A percentile compares a stretch with the other conserved stretches of the same genome.
Evolutionary conservation across 2,113 vertebrate genomes (phyloP).

Genomic region (Melanostigma gelatinosum): DNA sequence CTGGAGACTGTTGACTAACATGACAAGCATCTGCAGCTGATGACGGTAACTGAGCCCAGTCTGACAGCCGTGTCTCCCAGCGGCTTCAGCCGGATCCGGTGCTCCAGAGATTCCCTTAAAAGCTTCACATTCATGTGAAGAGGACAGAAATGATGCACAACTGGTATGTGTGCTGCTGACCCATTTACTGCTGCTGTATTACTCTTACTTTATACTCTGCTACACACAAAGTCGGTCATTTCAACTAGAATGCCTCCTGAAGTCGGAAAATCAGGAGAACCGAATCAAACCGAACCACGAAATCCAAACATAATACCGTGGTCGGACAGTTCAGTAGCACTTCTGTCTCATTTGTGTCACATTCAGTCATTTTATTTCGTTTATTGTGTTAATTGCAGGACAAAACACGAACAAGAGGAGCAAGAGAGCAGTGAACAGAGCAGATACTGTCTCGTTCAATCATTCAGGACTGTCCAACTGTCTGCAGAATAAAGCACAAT

Average conservation of each 20-base stretch:
- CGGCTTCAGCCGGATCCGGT: neutral
- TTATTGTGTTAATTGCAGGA: neutral
- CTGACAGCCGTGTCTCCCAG: slow-evolving; percentile 7
- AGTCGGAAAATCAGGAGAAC: too few relatives aligned
- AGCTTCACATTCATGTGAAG: slow-evolving; percentile 4
- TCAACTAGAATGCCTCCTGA: too few relatives aligned
- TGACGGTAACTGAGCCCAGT: neutral
- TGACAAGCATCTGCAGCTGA: slow-evolving; percentile 27
- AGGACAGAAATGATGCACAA: neutral
- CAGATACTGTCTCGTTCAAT: neutral
- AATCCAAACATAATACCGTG: too few relatives aligned
- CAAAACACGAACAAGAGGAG: neutral
- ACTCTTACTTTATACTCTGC: too few relatives aligned
- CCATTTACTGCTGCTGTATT: too few relatives aligned
- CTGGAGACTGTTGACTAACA: slow-evolving; percentile 38
- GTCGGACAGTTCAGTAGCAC: too few relatives aligned
- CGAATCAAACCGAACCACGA: too few relatives aligned
- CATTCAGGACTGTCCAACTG: neutral
- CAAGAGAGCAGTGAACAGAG: neutral
- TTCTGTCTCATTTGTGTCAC: neutral
- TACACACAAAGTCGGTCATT: too few relatives aligned
- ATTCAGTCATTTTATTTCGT: neutral
- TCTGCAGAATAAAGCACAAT: neutral
- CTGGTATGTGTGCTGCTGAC: neutral
- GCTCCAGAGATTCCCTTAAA: slow-evolving; percentile 15